Percentiles rank a stretch among this genome's conserved stretches.
These are phyloP conservation scores for Phaenicophaeus curvirostris DNA, from an alignment of 2,797 vertebrate genomes.

Conservation along the genomic window DNA sequence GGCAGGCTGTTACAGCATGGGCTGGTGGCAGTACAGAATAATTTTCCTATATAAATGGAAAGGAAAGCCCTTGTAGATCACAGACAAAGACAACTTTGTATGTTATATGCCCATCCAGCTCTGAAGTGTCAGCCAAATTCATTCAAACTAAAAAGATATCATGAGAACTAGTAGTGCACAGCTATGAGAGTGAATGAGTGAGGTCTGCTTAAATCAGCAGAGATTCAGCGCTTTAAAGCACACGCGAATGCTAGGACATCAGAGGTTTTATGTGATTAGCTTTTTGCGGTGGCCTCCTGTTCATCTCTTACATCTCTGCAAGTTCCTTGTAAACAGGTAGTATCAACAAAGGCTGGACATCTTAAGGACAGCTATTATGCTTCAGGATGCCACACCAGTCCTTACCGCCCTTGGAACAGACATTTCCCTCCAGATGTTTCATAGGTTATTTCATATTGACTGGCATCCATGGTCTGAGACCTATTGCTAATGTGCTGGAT, in stretches of 20 bases:
- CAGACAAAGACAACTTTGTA: neutral
- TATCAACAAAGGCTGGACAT: neutral
- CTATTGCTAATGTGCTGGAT: neutral
- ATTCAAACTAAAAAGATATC: neutral
- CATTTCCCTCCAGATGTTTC: neutral
- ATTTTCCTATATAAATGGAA: neutral
- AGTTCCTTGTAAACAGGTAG: neutral
- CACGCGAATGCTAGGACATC: neutral
- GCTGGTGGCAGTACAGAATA: neutral
- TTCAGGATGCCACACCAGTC: neutral
- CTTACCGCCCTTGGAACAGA: neutral
- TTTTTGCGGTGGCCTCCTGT: neutral
- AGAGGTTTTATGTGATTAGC: neutral
- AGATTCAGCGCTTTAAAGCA: neutral
- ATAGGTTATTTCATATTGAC: neutral
- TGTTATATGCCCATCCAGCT: neutral
- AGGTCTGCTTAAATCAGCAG: neutral
- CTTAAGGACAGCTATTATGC: neutral
- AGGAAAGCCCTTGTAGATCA: neutral
- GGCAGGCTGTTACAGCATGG: neutral
- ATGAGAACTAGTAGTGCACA: neutral
- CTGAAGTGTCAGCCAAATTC: neutral
- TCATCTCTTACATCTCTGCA: neutral
- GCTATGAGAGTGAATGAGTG: neutral
- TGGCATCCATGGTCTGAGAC: neutral